Base-by-base conservation (phyloP, 1,140 invertebrate species). In the Aphelenchoides avenae region DNA sequence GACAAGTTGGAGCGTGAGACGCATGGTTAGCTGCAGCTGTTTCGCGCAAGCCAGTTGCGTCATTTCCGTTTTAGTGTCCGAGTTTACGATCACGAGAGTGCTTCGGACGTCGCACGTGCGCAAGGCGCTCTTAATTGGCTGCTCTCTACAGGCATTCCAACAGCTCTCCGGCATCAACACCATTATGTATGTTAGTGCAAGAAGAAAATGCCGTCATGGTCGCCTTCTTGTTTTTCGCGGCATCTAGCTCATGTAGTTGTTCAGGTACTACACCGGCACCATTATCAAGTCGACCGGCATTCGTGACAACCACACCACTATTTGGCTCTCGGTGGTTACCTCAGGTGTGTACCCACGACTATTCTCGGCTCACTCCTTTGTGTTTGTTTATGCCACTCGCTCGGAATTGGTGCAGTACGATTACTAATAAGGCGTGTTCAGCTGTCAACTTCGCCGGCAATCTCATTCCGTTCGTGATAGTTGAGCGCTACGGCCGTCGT, bases 251-350 rank as follows among this genome's bases (percentile, higher is more conserved):
- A 82, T 31, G 37, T 44, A n/a, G n/a, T n/a, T n/a, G 15, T 50
- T 50, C 22, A 50, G 48, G 48, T 52, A 62, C 33, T 62, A 62
- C 55, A 62, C 60, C 0, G 64, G 53, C 13, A 36, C 81, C 13
- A 84, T 85, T 46, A 84, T 85, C 51, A 77, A 82, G 41, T 83
- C 84, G 81, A 79, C 84, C 2, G 84, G 84, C 24, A 78, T 85
- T 3, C 70, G 77, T 24, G 79, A 81, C 54, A 75, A 80, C 22
- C 77, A 79, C 22, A 70, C 76, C 7, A 82, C 82, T 9, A 84
- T 85, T 60, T 85, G 84, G 84, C 63, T 85, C 42, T 79, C 83
- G 0, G 80, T 82, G 9, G 77, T 78, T 5, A 82, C 79, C 15
- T 77, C 82, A 0, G 34, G 34, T 52, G 27, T n/a, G n/a, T n/a